Evolutionary conservation across 2,888 invertebrate genomes (phyloP).

Genomic region (Rhagophthalmus giganteus): DNA sequence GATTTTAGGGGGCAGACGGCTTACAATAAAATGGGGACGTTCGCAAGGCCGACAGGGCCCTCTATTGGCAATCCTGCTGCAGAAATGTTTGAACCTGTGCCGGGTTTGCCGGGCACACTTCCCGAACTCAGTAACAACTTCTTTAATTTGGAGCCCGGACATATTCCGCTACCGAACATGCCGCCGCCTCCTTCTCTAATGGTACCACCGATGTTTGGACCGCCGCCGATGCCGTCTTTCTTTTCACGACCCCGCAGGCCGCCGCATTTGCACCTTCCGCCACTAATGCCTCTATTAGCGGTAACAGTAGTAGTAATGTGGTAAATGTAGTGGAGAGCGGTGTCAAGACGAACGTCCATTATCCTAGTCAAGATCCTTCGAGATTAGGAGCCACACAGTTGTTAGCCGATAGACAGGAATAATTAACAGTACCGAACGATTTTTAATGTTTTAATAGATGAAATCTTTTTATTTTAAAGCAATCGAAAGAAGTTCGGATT

Average conservation of each 20-base stretch:
- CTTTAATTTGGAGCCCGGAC: conserved; percentile 65
- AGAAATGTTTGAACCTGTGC: conserved; percentile 71
- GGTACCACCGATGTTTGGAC: conserved; percentile 65
- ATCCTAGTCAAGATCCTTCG: conserved; percentile 97
- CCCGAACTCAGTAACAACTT: conserved; percentile 69
- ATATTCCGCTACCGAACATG: conserved; percentile 55
- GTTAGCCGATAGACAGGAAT: conserved; percentile 49
- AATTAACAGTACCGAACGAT: no score
- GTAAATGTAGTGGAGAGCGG: no score
- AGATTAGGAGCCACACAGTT: conserved; percentile 74
- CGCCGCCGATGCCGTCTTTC: conserved; percentile 62
- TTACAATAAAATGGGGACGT: conserved; percentile 98
- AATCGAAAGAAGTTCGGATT: no score
- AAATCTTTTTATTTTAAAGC: no score
- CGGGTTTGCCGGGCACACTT: conserved; percentile 73
- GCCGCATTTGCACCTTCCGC: conserved; percentile 57
- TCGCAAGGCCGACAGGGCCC: conserved; percentile 78
- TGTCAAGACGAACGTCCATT: conserved; percentile 72
- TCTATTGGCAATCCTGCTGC: conserved; percentile 57
- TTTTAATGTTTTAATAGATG: no score
- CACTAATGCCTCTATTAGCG: conserved; percentile 31
- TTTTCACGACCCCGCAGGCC: conserved; percentile 54
- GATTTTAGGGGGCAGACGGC: conserved; percentile 75
- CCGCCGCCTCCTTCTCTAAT: conserved; percentile 55
- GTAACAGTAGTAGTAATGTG: conserved; percentile 48